Conservation (phyloP, 2,113 vertebrate species). For the Petrocephalus microphthalmus region DNA sequence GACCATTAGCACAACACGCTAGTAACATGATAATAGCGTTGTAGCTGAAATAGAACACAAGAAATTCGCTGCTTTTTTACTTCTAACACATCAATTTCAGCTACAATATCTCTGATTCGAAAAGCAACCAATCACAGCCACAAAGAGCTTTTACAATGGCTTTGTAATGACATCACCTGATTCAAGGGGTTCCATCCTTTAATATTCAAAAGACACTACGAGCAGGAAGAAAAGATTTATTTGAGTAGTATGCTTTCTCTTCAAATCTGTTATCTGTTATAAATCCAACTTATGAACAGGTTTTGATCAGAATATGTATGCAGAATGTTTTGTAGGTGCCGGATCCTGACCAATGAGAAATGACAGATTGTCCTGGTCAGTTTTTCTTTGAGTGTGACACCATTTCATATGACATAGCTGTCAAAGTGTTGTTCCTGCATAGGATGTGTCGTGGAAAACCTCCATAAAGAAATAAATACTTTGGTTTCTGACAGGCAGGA, state of each 20-base stretch:
- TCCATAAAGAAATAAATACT: background rate
- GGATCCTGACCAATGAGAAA: background rate
- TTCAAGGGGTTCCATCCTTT: background rate
- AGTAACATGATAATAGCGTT: background rate
- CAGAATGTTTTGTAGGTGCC: background rate
- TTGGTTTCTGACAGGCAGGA: background rate
- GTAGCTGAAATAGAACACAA: background rate
- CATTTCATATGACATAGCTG: background rate
- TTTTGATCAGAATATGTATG: background rate
- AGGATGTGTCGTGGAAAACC: background rate
- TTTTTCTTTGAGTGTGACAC: background rate
- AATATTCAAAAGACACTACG: background rate
- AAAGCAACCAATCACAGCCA: background rate
- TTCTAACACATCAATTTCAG: background rate
- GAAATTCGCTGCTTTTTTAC: background rate
- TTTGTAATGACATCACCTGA: background rate
- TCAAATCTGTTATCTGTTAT: too few species aligned
- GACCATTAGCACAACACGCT: background rate
- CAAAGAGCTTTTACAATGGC: background rate
- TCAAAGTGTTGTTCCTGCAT: background rate
- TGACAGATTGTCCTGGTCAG: background rate
- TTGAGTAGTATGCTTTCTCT: background rate
- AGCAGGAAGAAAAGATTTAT: background rate
- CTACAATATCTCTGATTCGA: background rate
- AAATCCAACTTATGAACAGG: background rate